Conservation (phyloP, 2,888 invertebrate species). For the Xanthostigma xanthostigma region DNA sequence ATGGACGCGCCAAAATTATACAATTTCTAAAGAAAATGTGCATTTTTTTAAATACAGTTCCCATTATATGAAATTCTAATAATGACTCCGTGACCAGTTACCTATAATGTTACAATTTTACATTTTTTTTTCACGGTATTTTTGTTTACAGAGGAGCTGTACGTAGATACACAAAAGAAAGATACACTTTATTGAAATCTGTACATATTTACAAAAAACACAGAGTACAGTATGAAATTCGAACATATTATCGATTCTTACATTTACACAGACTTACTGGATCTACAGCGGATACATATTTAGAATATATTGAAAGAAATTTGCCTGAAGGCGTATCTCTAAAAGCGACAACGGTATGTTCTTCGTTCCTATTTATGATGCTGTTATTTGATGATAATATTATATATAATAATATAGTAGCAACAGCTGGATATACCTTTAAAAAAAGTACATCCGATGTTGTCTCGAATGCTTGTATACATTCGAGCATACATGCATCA, state of each 20-base stretch:
- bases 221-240: constrained; percentile 85
- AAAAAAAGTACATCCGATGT: too few relatives aligned
- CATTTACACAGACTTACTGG: constrained; percentile 77
- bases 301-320: constrained; percentile 93
- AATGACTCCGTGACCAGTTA: not conserved
- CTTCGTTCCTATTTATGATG: not conserved
- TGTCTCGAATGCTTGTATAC: too few relatives aligned
- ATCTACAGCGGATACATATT: constrained; percentile 85
- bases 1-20: not conserved
- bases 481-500: too few relatives aligned
- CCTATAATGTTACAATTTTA: not conserved
- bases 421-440: too few relatives aligned
- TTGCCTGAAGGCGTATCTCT: constrained; percentile 94
- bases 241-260: constrained; percentile 81
- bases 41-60: too few relatives aligned
- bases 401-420: too few relatives aligned
- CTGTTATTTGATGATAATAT: not conserved
- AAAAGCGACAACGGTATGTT: constrained; percentile 62
- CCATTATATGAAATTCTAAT: not conserved
- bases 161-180: constrained; percentile 55
- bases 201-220: constrained; percentile 88
- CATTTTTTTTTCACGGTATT: constrained; percentile 1
- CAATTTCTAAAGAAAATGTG: too few relatives aligned
- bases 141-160: constrained; percentile 50
- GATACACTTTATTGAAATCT: constrained; percentile 71